Evolutionary conservation across 1,140 invertebrate genomes (phyloP), one percentile per base, ranked within the genome.

Genomic region (Anoplolepis gracilipes): DNA sequence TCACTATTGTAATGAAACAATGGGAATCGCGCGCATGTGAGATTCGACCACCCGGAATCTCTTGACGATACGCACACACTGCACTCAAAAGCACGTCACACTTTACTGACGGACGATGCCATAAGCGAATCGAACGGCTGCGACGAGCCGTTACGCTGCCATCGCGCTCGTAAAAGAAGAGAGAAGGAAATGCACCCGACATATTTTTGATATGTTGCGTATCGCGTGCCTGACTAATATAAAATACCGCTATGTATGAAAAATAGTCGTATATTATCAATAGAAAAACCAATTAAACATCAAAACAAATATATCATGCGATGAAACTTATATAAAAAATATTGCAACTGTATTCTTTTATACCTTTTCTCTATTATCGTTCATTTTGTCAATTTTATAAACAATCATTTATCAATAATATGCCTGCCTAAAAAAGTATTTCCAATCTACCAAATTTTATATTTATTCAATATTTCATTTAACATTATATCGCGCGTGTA

Each of bases 31-130:
- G 25, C 73, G 49, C 39, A 39, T 42, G 10, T 16, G 22, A 25
- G 3, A 59, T 78, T 62, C 72, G 39, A 70, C 57, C 39, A 73
- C 16, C 30, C 75, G 53, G 13, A n/a, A 53, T 88, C 87, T 59
- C 85, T 81, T 46, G 73, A 88, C 73, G 53, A 55, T 55, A 8
- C 53, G 78, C 73, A 76, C 61, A 65, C 67, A 57, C 22, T 28
- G 61, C 61, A 49, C 19, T 85, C 79, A 86, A 69, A 79, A 72
- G 87, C 25, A 13, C 33, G 82, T 72, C 73, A 46, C 73, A 85
- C 65, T 88, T 67, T 87, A 87, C 87, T 88, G 82, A 85, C 65
- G 84, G 61, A 85, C 84, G 36, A 79, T 81, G 82, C 75, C 87
- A 79, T 85, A 84, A 87, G 49, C 86, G 86, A 77, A 64, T 81